Evolutionary conservation across 92 coral and sea anemone genomes (phyloP).

Genomic region (Siderastrea siderea): DNA sequence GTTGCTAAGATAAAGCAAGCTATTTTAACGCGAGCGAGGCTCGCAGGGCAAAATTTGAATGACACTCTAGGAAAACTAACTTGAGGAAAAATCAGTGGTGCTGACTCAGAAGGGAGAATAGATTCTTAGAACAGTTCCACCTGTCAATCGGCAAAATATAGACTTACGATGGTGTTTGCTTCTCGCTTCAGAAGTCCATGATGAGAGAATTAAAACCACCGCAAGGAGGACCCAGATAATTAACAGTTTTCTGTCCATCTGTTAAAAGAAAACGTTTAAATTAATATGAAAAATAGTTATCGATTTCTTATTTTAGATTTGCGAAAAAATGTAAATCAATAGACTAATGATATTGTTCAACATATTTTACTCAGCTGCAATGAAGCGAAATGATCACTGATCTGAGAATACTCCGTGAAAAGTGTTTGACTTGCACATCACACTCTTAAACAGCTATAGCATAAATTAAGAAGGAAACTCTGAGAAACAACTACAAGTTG

Average conservation of each 20-base stretch:
- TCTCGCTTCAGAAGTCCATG: constrained; percentile 44
- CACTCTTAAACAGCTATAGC: not conserved
- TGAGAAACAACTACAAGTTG: not conserved
- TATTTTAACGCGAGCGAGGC: not conserved
- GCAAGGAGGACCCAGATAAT: constrained; percentile 14
- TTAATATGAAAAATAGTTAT: not conserved
- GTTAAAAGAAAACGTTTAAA: not conserved
- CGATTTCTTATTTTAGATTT: not conserved
- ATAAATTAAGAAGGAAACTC: not conserved
- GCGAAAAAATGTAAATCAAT: not conserved
- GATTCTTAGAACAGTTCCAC: no score
- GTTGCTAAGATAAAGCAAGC: not conserved
- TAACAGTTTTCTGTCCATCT: constrained; percentile 30
- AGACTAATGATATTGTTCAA: not conserved
- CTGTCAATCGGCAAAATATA: no score
- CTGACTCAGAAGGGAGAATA: no score
- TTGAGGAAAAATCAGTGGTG: no score
- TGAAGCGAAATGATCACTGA: not conserved
- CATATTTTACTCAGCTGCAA: not conserved
- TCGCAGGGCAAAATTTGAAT: no score
- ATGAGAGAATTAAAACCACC: constrained; percentile 13
- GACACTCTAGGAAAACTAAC: not conserved
- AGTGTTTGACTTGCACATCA: not conserved
- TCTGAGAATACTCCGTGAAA: not conserved
- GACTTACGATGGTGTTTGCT: constrained; percentile 50